phyloP scores from a whole-genome alignment of 2,888 invertebrate species.

The Hypomecis punctinalis region DNA sequence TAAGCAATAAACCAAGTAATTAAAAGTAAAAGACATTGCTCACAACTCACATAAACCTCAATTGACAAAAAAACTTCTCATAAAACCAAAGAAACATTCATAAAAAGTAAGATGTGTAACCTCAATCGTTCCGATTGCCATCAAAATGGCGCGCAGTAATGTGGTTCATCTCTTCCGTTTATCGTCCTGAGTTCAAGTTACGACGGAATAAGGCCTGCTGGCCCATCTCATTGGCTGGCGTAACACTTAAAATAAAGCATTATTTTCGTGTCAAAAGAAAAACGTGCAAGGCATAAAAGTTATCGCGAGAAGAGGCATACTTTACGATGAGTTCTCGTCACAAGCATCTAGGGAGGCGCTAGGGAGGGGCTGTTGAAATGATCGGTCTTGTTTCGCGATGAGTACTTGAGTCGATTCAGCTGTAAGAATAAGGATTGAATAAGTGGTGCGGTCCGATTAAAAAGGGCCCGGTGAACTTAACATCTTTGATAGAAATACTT shows the following conservation, averaged over 20 bases:
- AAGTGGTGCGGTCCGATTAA: too few species aligned
- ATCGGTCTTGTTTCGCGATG: constrained; percentile 3
- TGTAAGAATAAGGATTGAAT: too few species aligned
- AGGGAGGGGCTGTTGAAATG: constrained; percentile 4
- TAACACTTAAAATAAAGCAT: constrained; percentile 36
- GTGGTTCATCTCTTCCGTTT: constrained; percentile 29
- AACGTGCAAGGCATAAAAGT: constrained; percentile 37
- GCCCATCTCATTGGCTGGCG: constrained; percentile 29
- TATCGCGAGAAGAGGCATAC: constrained; percentile 32
- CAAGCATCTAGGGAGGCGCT: constrained; percentile 15
- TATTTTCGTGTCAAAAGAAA: constrained; percentile 38
- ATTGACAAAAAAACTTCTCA: too few species aligned
- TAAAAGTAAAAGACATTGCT: too few species aligned
- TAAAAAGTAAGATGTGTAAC: background rate
- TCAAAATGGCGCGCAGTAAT: constrained; percentile 16
- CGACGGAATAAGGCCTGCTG: constrained; percentile 28
- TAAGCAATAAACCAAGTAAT: too few species aligned
- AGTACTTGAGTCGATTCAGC: too few species aligned
- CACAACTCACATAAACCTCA: too few species aligned
- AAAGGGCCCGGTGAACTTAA: too few species aligned
- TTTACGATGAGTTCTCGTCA: constrained; percentile 36
- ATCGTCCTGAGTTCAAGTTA: constrained; percentile 28
- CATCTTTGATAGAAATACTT: too few species aligned
- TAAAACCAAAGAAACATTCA: background rate
- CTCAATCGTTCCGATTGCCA: background rate